Evolutionary conservation across 1,140 invertebrate species (phyloP), one percentile per base, ranked within the genome.

Genomic region (Danaus plexippus): DNA sequence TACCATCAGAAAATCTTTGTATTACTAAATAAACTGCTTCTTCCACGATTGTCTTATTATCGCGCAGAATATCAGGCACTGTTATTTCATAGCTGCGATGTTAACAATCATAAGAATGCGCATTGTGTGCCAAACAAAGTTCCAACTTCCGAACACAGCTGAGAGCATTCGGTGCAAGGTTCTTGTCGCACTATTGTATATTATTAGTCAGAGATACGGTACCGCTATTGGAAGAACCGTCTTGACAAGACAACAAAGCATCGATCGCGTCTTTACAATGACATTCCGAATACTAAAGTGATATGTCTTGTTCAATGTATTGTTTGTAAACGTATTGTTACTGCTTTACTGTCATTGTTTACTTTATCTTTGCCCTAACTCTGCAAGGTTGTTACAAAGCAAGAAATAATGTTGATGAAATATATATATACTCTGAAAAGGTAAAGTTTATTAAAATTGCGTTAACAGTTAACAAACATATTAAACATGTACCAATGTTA

Each of bases 121-220:
- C 64, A 76, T 74, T 78, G 72, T 76, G 57, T 74, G 55, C 61
- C 47, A 58, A 51, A 58, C 61, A 64, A 51, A 63, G 54, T 60
- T 56, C 47, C 57, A 59, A 71, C 65, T 75, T 72, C 69, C 64
- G 67, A 69, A 60, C 59, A 57, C 55, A 55, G 52, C 42, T 50
- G 54, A 64, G 49, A 61, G 58, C 59, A 54, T 56, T 54, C 58
- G 45, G 54, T 61, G 57, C 63, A 64, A 62, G 59, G 66, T 65
- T 67, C 57, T 59, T 63, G 59, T 59, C 54, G 52, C 53, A 54
- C 61, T 59, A 67, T 67, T 67, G 65, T 67, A 64, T 54, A 12
- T 47, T 46, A 40, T 50, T 22, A 42, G 43, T 54, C 45, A 46
- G 40, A 15, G 52, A 51, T 57, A 50, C 11, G 46, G 47, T 43